Percentiles rank a stretch among this genome's conserved stretches.
phyloP scores from a whole-genome alignment of 2,888 invertebrate species.

The Auanema freiburgensis region DNA sequence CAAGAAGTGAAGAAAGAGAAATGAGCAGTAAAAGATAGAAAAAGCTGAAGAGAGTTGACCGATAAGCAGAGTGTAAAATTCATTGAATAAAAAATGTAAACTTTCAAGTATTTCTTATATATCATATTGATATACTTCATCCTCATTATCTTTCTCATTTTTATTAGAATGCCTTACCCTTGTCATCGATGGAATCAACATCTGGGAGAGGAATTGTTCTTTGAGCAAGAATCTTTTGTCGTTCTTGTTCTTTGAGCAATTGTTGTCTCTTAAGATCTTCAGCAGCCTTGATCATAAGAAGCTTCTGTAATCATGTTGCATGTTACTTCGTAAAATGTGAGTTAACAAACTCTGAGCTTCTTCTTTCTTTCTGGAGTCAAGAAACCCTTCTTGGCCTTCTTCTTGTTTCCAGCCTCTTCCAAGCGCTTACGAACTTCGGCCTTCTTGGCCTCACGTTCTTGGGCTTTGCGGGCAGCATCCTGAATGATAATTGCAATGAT shows the following conservation, averaged over 20 bases:
- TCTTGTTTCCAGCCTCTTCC: conserved; percentile 95
- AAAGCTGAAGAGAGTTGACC: no score
- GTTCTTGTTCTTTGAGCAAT: conserved; percentile 95
- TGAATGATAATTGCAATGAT: conserved; percentile 24
- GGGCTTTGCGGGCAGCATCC: conserved; percentile 78
- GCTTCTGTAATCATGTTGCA: conserved; percentile 73
- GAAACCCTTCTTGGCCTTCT: conserved; percentile 92
- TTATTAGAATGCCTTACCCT: no score
- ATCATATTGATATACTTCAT: no score
- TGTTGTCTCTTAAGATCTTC: conserved; percentile 99
- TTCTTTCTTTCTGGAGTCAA: conserved; percentile 99
- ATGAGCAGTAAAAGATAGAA: no score
- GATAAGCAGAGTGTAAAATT: no score
- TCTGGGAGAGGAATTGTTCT: conserved; percentile 86
- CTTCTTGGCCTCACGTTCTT: conserved; percentile 96
- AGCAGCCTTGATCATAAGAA: conserved; percentile 99
- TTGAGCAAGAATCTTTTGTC: conserved; percentile 90
- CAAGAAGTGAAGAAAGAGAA: no score
- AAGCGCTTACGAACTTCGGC: conserved; percentile 95
- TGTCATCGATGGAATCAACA: conserved; percentile 80
- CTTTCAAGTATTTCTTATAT: no score
- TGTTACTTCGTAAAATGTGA: background rate
- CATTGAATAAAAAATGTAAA: no score
- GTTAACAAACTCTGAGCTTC: conserved; percentile 87
- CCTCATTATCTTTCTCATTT: no score